Evolutionary conservation across 2,113 vertebrate species (phyloP), one percentile per base, ranked within the genome.

Genomic region (Pelusios castaneus): DNA sequence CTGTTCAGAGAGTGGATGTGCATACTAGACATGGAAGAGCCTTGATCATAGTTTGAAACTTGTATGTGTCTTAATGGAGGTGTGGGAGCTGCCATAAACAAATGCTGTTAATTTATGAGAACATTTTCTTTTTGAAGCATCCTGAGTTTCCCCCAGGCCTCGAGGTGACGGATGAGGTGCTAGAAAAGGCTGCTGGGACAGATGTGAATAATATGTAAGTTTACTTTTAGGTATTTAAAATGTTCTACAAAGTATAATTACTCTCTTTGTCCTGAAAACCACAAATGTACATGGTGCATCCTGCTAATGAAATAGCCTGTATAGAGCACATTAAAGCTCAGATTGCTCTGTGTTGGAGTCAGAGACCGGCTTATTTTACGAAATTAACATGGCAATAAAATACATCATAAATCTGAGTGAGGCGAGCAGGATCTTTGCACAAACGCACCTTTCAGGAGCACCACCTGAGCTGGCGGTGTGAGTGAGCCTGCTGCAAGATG

Each of bases 121-220:
- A 22, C 21, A 49, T 38, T 27, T 27, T 55, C 24, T 17, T 6
- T 49, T 51, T 16, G 1, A 91, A 99, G 99, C 99, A 99, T 89
- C 92, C 98, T 0, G 99, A 99, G 95, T 99, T 99, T 83, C 99
- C 99, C 14, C 96, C 99, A 0, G 98, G 99, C 94, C 97, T 99
- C 0, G 99, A 99, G 91, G 98, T 98, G 91, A 97, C 98, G 0
- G 99, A 99, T 38, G 99, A 99, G 79, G 98, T 99, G 80, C 89
- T 99, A 95, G 99, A 99, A 93, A 99, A 99, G 63, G 98, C 98
- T 0, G 99, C 99, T 0, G 99, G 99, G 89, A 99, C 98, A 0
- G 99, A 99, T 10, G 97, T 99, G 92, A 99, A 99, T 95, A 99
- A 99, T 97, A 99, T 99, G 99, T 99, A 98, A 98, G 99, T 97